A percentile compares a stretch with the other conserved stretches of the same genome.
Evolutionary conservation across 2,797 vertebrate species (phyloP).

Genomic region (Linurgus olivaceus): DNA sequence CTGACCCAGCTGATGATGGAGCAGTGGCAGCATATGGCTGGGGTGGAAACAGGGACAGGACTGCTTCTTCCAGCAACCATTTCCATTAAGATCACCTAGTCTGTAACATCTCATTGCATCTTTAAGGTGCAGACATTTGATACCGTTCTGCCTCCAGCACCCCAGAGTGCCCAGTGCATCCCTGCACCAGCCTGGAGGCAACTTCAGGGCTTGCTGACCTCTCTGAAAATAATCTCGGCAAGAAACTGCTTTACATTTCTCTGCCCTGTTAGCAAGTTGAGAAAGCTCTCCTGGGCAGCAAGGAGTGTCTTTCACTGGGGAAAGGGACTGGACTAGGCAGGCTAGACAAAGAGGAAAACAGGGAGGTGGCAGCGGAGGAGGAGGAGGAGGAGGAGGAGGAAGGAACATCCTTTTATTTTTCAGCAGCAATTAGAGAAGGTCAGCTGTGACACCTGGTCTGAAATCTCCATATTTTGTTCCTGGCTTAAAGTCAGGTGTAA

Average conservation of each 20-base stretch:
- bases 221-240: background rate
- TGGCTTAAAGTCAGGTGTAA: background rate
- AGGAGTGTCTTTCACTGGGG: background rate
- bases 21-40: background rate
- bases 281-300: background rate
- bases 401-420: background rate
- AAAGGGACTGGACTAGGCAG: background rate
- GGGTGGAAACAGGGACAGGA: background rate
- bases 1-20: background rate
- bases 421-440: background rate
- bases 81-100: background rate
- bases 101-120: fast-evolving
- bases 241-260: background rate
- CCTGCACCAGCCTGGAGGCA: background rate
- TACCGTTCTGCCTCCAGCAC: background rate
- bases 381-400: background rate
- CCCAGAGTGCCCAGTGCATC: fast-evolving
- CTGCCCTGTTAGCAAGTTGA: background rate
- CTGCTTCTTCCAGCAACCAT: background rate
- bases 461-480: background rate
- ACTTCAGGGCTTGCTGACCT: background rate
- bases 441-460: background rate
- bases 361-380: fast-evolving
- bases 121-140: background rate
- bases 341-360: background rate